Base-by-base conservation (phyloP, 2,797 vertebrate genomes). In the Melanotaenia trifasciata region DNA sequence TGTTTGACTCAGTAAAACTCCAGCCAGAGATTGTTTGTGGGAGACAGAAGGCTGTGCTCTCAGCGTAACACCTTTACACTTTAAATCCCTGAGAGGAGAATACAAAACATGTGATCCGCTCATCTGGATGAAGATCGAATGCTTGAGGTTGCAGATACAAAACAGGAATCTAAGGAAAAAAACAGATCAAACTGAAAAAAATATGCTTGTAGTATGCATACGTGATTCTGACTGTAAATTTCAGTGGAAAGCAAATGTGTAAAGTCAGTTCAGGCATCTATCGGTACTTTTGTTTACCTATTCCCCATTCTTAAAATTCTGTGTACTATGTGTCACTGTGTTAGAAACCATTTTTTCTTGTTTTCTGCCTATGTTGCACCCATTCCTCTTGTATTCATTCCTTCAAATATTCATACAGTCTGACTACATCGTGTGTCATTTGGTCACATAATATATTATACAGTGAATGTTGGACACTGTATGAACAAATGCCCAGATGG, bases 61-160 rank as follows among this genome's bases (percentile, higher is more conserved):
- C n/a, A 18, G 68, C 65, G 56, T 64, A 83, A 56, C 60, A 78
- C 74, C 80, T 78, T 72, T 63, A 82, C 79, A 70, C 78, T 83
- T 79, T 61, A 75, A 82, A 88, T 69, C 76, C 79, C 82, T 83
- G 6, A 18, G 80, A 88, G 85, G 57, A 87, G 84, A 64, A 35
- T 1, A 1, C 53, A 75, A 54, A 74, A 58, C 51, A 84, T 67
- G 64, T 64, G 76, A 86, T 83, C 54, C 57, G 68, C 62, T 53
- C 62, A 54, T 45, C 84, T 89, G 87, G 85, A 84, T 80, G 18
- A 47, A 57, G 79, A 67, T 72, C 72, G 86, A 83, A 70, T 57
- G 74, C 83, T 88, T 70, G 70, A 70, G 83, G 85, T 80, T 45
- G 72, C 60, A 66, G 38, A 86, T 81, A 65, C 26, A 66, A 59